Evolutionary conservation across 2,797 vertebrate genomes (phyloP).

Genomic region (Myotis daubentonii): DNA sequence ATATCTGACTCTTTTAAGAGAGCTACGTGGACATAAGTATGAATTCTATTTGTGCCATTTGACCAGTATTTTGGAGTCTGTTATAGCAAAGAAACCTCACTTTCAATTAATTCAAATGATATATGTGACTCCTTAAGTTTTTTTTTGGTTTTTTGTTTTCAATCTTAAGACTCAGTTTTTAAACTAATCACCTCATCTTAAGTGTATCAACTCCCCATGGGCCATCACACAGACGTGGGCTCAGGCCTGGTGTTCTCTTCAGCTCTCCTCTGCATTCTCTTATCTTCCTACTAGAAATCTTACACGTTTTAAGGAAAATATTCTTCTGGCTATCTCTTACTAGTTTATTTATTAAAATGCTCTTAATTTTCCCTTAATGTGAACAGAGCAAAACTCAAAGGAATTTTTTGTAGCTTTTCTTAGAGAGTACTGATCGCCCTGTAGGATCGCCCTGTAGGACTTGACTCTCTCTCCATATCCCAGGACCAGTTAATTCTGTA

Average conservation of each 20-base stretch:
- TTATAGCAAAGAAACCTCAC: constrained; percentile 32
- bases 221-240: neutral
- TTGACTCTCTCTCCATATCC: neutral
- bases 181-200: neutral
- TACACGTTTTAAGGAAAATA: neutral
- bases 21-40: constrained; percentile 50
- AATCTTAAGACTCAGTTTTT: neutral
- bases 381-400: neutral
- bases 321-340: constrained; percentile 4
- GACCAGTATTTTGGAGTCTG: neutral
- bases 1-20: constrained; percentile 51
- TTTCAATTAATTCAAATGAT: neutral
- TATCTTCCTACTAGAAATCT: neutral
- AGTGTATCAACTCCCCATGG: neutral
- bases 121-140: neutral
- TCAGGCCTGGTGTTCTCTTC: neutral
- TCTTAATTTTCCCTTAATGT: neutral
- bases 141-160: neutral
- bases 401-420: neutral
- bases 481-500: neutral
- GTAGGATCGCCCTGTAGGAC: neutral
- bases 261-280: neutral
- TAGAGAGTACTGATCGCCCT: neutral
- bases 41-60: constrained; percentile 4
- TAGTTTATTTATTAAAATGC: neutral